Base-by-base conservation (phyloP, 2,888 invertebrate species). In the Macropis europaea region DNA sequence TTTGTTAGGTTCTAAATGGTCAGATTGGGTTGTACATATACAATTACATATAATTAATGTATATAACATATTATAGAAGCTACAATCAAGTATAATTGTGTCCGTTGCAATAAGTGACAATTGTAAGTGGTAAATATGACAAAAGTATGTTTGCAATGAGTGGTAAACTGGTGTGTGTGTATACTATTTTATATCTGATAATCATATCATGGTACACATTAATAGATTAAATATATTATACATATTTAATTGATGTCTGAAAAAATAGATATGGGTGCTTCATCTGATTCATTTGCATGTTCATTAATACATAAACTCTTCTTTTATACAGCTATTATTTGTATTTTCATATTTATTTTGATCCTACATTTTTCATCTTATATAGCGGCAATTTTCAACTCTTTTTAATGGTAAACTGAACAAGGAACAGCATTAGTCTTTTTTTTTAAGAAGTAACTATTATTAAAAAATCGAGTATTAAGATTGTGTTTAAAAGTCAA, bases 31-130 rank as follows among this genome's bases (percentile, higher is more conserved):
- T 30, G 3, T 26, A 38, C 15, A 24, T 47, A 3, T 26, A 42
- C n/a, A 28, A 38, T 52, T 63, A 3, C n/a, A 45, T 47, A 19
- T 38, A 24, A 28, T 6, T 52, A 45, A 11, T 24, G 30, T 47
- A 15, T 26, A 13, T 48, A 60, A 48, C 43, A 7, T 38, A 19
- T 43, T 50, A 43, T 73, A 53, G 28, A 71, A 54, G 24, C 36
- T 38, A 17, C 22, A 40, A 53, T 64, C 22, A 50, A 66, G 85
- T 88, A 87, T 88, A 87, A 89, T 88, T 88, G 88, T 89, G 86
- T 89, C 87, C 86, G 63, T 82, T 69, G 34, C 50, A 9, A 56
- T 57, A 76, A 67, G 15, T 47, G 63, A 36, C n/a, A 43, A 32
- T 40, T 60, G 26, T 22, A n/a, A 19, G 45, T 56, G 43, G 24